Evolutionary conservation across 2,113 vertebrate genomes (phyloP).

Genomic region (Oncorhynchus nerka): DNA sequence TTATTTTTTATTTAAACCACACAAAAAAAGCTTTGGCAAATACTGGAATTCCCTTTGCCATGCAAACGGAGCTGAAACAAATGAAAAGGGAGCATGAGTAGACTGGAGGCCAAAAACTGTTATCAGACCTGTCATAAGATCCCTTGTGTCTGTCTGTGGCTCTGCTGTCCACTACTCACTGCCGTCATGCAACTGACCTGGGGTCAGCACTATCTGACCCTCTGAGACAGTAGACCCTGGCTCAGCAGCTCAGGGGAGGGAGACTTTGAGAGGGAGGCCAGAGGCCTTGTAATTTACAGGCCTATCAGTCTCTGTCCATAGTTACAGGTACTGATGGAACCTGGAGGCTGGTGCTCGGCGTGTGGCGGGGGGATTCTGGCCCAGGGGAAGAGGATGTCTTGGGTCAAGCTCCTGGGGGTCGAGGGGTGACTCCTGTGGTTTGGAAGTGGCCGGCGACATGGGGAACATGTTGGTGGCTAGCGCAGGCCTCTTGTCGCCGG

Average conservation of each 20-base stretch:
- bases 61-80: constrained; percentile 46
- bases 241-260: constrained; percentile 25
- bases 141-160: constrained; percentile 6
- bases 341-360: constrained; percentile 70
- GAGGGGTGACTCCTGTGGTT: constrained; percentile 40
- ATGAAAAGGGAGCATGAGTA: constrained; percentile 11
- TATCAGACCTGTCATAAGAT: constrained; percentile 19
- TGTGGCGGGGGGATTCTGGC: constrained; percentile 27
- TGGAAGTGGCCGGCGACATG: constrained; percentile 29
- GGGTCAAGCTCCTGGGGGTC: constrained; percentile 34
- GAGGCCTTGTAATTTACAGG: constrained; percentile 1
- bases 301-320: constrained; percentile 37
- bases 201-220: background rate
- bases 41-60: constrained; percentile 43
- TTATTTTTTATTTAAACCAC: constrained; percentile 34
- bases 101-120: constrained; percentile 6
- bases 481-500: constrained; percentile 44
- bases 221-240: background rate
- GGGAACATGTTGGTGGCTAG: constrained; percentile 32
- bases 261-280: constrained; percentile 3
- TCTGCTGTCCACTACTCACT: constrained; percentile 8
- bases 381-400: constrained; percentile 13
- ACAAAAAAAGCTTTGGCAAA: constrained; percentile 70
- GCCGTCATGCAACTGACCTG: constrained; percentile 10
- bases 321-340: constrained; percentile 77